Base-by-base conservation (phyloP, 64 coral and sea anemone species). In the Exaiptasia diaphana region DNA sequence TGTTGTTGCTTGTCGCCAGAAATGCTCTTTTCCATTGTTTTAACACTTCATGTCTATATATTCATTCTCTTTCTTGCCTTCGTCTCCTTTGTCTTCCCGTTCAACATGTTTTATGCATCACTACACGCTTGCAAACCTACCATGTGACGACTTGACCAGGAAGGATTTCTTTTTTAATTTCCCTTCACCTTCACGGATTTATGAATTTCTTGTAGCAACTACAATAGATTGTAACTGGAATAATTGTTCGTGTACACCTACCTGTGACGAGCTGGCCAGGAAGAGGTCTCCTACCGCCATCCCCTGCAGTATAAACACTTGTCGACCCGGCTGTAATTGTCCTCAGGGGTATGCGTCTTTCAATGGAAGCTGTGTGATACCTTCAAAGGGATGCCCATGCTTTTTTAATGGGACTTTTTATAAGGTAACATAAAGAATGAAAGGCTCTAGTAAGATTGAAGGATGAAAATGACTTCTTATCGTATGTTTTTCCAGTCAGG, bases 391-490 rank as follows among this genome's bases (percentile, higher is more conserved):
- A 21, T 81, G 78, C 33, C 78, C 78, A 5, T 88, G 85, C 55
- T 53, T 70, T 21, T 41, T 41, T 32, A 77, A 88, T 71, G 46
- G 76, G 24, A 56, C 33, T 2, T 70, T 68, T 54, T 88, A 88
- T 37, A 78, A 79, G 63, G 85, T 79, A n/a, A 75, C 70, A 11
- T 7, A 13, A 14, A 10, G 17, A 22, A 35, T 28, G 0, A 25
- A 17, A 4, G 4, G n/a, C 14, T 42, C 15, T 6, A 23, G 21
- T 44, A 42, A 52, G 13, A 17, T 59, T 6, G 6, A 33, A 57
- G 18, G 31, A 77, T 31, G 41, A 11, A 45, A 44, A 27, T 44
- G 34, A 21, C 24, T 22, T 79, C 18, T 67, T 5, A 21, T 54
- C 25, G 28, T 38, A 21, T 31, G 34, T 31, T 22, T 2, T 61